Conservation (phyloP, 2,888 invertebrate genomes). For the Lasioglossum lativentre region DNA sequence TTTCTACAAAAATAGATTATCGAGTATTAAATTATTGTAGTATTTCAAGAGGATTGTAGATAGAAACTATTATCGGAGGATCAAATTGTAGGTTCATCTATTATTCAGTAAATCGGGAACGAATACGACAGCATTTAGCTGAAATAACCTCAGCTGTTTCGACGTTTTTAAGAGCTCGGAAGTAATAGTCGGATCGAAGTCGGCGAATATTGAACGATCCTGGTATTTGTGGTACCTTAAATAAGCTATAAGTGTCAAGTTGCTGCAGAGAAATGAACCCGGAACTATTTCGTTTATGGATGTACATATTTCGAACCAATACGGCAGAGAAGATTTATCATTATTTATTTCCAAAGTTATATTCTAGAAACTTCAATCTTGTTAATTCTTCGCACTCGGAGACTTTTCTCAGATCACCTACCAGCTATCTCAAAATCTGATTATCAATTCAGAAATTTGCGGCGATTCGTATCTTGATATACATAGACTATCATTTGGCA, state of each 20-base stretch:
- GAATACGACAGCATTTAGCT: background rate
- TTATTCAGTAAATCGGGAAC: constrained; percentile 1
- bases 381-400: too few species aligned
- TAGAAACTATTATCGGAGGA: background rate
- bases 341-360: background rate
- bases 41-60: background rate
- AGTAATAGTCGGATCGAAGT: background rate
- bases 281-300: background rate
- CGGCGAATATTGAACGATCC: background rate
- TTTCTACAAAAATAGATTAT: background rate
- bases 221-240: background rate
- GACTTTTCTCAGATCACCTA: too few species aligned
- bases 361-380: too few species aligned
- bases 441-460: too few species aligned
- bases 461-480: too few species aligned
- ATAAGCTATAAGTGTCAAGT: background rate
- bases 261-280: background rate
- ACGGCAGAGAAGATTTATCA: background rate
- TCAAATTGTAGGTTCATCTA: background rate
- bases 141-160: background rate
- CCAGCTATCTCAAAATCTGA: too few species aligned
- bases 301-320: background rate
- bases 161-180: background rate
- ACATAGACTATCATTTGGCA: too few species aligned
- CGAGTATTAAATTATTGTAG: background rate